phyloP scores from a whole-genome alignment of 2,888 invertebrate species.

The Digitonthophagus gazella region DNA sequence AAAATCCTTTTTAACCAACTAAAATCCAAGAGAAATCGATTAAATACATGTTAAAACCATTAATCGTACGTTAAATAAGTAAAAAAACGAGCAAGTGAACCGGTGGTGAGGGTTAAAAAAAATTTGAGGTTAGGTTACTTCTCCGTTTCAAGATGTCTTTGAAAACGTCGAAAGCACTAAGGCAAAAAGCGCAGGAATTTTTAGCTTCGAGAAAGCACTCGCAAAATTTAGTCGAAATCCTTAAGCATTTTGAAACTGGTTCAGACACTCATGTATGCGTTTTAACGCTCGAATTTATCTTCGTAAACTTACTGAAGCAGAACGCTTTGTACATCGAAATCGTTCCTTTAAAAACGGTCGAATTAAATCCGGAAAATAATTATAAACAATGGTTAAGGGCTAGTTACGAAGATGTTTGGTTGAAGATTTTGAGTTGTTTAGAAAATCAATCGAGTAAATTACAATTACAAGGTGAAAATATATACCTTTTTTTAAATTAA shows the following conservation, averaged over 20 bases:
- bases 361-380: conserved; percentile 60
- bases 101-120: not conserved
- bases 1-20: no score
- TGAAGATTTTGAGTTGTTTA: conserved; percentile 60
- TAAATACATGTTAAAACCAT: no score
- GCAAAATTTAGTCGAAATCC: conserved; percentile 65
- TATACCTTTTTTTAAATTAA: not conserved
- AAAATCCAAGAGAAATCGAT: not conserved
- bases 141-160: conserved; percentile 4
- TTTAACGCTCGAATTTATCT: conserved; percentile 70
- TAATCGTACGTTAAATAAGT: no score
- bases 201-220: conserved; percentile 64
- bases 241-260: conserved; percentile 62
- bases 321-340: conserved; percentile 64
- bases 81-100: not conserved
- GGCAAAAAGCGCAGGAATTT: conserved; percentile 70
- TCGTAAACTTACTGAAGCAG: conserved; percentile 65
- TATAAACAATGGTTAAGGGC: conserved; percentile 68
- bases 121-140: not conserved
- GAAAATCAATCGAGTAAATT: conserved; percentile 44
- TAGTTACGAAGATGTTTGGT: conserved; percentile 66
- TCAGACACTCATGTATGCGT: conserved; percentile 57
- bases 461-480: conserved; percentile 46
- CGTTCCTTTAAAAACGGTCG: conserved; percentile 58
- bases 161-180: conserved; percentile 65